Conservation (phyloP, 1,140 invertebrate genomes). For the Cydia strobilella region DNA sequence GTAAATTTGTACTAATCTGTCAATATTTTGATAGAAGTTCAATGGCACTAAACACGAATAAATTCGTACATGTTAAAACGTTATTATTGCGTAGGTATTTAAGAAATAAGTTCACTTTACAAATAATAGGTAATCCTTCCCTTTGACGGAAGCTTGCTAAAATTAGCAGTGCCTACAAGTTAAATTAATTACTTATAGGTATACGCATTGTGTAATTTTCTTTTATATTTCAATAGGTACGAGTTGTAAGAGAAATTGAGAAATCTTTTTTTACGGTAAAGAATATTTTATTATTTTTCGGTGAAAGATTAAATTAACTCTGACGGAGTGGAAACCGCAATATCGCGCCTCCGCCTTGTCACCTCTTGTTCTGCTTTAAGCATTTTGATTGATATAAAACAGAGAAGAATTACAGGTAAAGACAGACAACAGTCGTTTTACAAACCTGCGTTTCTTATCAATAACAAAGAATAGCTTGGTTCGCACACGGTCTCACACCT, state of each 20-base stretch:
- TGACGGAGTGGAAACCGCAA: slow-evolving; percentile 17
- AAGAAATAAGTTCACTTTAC: no score
- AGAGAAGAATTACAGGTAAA: neutral
- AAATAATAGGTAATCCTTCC: neutral
- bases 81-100: no score
- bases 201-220: neutral
- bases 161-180: neutral
- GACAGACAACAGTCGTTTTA: no score
- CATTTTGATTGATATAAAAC: slow-evolving; percentile 24
- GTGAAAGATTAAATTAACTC: slow-evolving; percentile 25
- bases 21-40: no score
- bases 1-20: no score
- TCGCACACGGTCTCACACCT: no score
- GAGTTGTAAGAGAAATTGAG: neutral
- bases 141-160: neutral
- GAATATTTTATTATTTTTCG: slow-evolving; percentile 8
- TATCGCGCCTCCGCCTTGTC: neutral
- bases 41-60: no score
- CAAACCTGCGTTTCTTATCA: no score
- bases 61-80: no score
- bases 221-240: neutral
- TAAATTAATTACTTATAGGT: neutral
- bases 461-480: no score
- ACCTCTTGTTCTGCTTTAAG: slow-evolving; percentile 23
- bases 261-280: neutral